Conservation (phyloP, 2,888 invertebrate species). For the Xylophagus ater region DNA sequence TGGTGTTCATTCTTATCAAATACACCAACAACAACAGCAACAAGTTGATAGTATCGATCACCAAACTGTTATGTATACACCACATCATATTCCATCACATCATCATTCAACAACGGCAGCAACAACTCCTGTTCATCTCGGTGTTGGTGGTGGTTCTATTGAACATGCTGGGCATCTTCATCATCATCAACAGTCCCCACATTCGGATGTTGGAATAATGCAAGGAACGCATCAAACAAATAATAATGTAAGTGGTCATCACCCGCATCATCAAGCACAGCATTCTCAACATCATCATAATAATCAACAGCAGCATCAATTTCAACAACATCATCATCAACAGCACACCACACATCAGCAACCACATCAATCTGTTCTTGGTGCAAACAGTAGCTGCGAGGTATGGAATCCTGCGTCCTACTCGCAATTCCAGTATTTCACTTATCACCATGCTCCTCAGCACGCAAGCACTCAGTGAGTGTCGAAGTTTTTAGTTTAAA, state of each 20-base stretch:
- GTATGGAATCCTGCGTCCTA: slow-evolving; percentile 47
- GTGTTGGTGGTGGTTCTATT: slow-evolving; percentile 11
- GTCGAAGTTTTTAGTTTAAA: slow-evolving; percentile 30
- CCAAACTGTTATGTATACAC: slow-evolving; percentile 11
- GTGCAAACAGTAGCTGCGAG: slow-evolving; percentile 46
- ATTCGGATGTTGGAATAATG: slow-evolving; percentile 8
- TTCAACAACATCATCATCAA: slow-evolving; percentile 19
- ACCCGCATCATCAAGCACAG: slow-evolving; percentile 31
- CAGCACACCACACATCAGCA: slow-evolving; percentile 27
- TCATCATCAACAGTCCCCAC: slow-evolving; percentile 8
- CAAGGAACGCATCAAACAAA: no score
- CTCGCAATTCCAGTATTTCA: slow-evolving; percentile 55
- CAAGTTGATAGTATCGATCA: slow-evolving; percentile 9
- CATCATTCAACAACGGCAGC: slow-evolving; percentile 6
- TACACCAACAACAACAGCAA: slow-evolving; percentile 18
- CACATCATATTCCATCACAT: slow-evolving; percentile 8
- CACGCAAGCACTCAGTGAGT: slow-evolving; percentile 46
- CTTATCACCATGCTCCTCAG: slow-evolving; percentile 48
- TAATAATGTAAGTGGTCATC: slow-evolving; percentile 22
- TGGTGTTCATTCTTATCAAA: slow-evolving; percentile 18
- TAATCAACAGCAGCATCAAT: slow-evolving; percentile 15
- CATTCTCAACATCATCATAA: slow-evolving; percentile 14
- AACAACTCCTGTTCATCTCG: no score
- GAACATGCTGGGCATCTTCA: slow-evolving; percentile 12
- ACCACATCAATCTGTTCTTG: slow-evolving; percentile 33